A percentile compares a stretch with the other conserved stretches of the same genome.
Evolutionary conservation across 2,888 invertebrate genomes (phyloP).

Genomic region (Cheilosia scutellata): DNA sequence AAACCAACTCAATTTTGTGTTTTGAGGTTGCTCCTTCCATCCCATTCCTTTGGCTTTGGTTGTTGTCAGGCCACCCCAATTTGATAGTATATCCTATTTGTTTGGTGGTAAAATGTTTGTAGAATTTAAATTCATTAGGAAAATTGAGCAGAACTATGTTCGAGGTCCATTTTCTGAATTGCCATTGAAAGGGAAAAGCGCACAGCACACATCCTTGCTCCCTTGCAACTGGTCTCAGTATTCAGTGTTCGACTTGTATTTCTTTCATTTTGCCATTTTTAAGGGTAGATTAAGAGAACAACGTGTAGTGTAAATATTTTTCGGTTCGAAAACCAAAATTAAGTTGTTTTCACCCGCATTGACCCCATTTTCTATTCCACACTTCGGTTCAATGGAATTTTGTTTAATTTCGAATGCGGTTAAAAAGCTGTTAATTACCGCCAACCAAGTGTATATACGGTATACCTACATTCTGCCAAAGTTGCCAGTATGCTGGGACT

Average conservation of each 20-base stretch:
- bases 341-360: constrained; percentile 72
- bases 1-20: constrained; percentile 58
- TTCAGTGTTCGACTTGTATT: constrained; percentile 1
- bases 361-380: constrained; percentile 47
- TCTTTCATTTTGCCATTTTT: constrained; percentile 9
- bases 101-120: constrained; percentile 59
- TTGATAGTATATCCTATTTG: constrained; percentile 45
- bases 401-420: constrained; percentile 74
- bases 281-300: constrained; percentile 34
- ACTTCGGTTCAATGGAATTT: constrained; percentile 70
- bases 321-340: constrained; percentile 64
- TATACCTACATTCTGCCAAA: not conserved
- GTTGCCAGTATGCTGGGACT: constrained; percentile 24
- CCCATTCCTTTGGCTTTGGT: not conserved
- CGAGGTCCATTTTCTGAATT: constrained; percentile 47
- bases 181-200: constrained; percentile 16
- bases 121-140: constrained; percentile 65
- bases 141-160: constrained; percentile 35
- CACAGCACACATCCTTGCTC: not conserved
- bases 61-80: not conserved
- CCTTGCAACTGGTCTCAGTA: not conserved
- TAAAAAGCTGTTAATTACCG: constrained; percentile 75
- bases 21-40: constrained; percentile 27
- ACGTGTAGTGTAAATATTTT: constrained; percentile 45
- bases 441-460: constrained; percentile 18